These are phyloP conservation scores for Agrotis ipsilon DNA, from an alignment of 2,888 invertebrate species.

Conservation along the genomic window DNA sequence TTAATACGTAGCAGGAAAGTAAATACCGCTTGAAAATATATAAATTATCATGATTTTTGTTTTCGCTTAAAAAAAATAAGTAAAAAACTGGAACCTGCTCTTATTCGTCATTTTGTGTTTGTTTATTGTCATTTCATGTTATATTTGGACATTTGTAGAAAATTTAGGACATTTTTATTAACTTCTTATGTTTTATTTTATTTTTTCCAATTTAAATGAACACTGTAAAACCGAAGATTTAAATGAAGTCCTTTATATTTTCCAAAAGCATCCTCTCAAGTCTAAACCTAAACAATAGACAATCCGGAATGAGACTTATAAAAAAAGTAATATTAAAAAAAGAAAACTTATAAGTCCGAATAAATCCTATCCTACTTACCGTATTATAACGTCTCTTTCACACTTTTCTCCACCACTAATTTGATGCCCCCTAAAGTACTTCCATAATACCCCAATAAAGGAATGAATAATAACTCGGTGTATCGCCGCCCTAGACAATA, in stretches of 20 bases:
- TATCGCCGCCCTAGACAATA: constrained; percentile 49
- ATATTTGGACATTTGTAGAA: not conserved
- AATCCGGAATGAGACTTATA: too few relatives aligned
- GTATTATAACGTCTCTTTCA: not conserved
- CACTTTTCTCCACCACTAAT: not conserved
- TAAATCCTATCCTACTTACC: too few relatives aligned
- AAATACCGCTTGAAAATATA: not conserved
- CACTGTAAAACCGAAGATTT: too few relatives aligned
- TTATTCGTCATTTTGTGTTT: not conserved
- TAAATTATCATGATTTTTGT: not conserved
- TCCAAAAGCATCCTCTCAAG: too few relatives aligned
- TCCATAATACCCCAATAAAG: constrained; percentile 33
- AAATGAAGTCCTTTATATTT: too few relatives aligned
- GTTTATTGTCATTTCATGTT: not conserved
- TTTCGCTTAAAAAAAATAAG: too few relatives aligned
- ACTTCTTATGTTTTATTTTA: too few relatives aligned
- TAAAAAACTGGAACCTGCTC: too few relatives aligned
- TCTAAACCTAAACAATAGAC: too few relatives aligned
- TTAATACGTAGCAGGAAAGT: not conserved
- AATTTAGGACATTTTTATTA: not conserved
- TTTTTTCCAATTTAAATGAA: too few relatives aligned
- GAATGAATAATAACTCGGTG: constrained; percentile 58
- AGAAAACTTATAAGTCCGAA: too few relatives aligned
- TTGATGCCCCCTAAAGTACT: constrained; percentile 22
- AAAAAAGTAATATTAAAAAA: too few relatives aligned